Base-by-base conservation (phyloP, 2,113 vertebrate species). In the Saccopteryx bilineata region DNA sequence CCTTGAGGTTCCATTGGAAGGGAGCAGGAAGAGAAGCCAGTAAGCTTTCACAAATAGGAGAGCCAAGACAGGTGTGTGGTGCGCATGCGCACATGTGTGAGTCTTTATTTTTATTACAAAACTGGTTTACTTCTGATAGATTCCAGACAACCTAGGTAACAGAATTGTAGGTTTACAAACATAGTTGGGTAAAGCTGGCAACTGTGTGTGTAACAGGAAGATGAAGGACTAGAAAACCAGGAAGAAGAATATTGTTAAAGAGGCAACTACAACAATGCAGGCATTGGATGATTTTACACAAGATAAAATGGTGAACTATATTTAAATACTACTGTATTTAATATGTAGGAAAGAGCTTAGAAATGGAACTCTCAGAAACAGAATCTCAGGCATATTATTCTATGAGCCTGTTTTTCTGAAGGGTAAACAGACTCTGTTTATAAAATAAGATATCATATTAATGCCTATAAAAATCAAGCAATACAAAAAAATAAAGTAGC, bases 121-220 rank as follows among this genome's bases (percentile, higher is more conserved):
- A 89, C 4, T 86, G n/a, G 9, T 61, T 81, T 88, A 50, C 28
- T 90, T 92, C 76, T 76, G 60, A 87, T 60, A 69, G 50, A 82
- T 88, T 83, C 74, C 48, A 90, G 31, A 87, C 93, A 58, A 56
- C 12, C 15, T 54, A 80, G 19, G 39, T 54, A 91, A 63, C 15
- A 92, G 14, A 94, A 86, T 31, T 85, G 11, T 94, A 79, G 21
- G 46, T 87, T 84, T 9, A 21, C 63, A 88, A 83, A 33, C 72
- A 82, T 46, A 60, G 21, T n/a, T 63, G 76, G 33, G 54, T 71
- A 71, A 82, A 46, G 24, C 8, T 91, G 89, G 19, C 19, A 68
- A 33, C 26, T 83, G 26, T 74, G 6, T 39, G 28, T 31, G 14
- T 79, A 85, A 56, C 46, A 87, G 14, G 61, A 88, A 60, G 11